These are phyloP conservation scores for Drosophila novamexicana DNA, from an alignment of 1,140 invertebrate genomes.

Conservation along the genomic window DNA sequence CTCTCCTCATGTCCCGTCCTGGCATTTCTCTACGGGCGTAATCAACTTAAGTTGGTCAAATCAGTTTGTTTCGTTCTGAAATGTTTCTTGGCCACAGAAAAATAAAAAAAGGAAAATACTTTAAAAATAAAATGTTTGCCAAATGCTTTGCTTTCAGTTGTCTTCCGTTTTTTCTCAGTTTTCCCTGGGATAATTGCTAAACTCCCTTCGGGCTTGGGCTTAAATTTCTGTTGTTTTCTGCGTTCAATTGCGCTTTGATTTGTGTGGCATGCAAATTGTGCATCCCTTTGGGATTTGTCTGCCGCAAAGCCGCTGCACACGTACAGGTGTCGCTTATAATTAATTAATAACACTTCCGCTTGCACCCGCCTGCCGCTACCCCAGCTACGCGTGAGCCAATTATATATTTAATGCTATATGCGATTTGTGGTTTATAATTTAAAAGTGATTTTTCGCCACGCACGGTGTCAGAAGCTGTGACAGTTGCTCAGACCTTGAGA, in stretches of 20 bases:
- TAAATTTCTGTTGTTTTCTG: constrained; percentile 3
- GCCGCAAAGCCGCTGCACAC: neutral
- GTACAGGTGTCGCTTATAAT: constrained; percentile 28
- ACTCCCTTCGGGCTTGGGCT: neutral
- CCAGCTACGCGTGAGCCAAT: neutral
- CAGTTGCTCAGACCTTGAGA: constrained; percentile 20
- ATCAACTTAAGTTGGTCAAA: constrained; percentile 81
- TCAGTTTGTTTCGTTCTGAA: constrained; percentile 69
- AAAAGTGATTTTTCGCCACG: constrained; percentile 45
- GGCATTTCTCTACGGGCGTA: constrained; percentile 44
- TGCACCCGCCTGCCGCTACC: neutral
- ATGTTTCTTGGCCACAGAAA: constrained; percentile 45
- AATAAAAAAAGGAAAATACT: constrained; percentile 14
- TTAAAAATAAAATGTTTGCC: constrained; percentile 46
- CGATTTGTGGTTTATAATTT: constrained; percentile 41
- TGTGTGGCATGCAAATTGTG: constrained; percentile 22
- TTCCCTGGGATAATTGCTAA: constrained; percentile 31
- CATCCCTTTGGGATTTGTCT: constrained; percentile 31
- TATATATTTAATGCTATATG: constrained; percentile 47
- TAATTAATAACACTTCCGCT: constrained; percentile 29
- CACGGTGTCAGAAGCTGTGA: constrained; percentile 35
- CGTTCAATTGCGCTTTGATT: constrained; percentile 34
- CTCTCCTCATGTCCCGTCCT: neutral
- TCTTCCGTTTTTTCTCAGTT: constrained; percentile 1
- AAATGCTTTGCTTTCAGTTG: constrained; percentile 44